A percentile compares a stretch with the other conserved stretches of the same genome.
These are phyloP conservation scores for Asarcornis scutulata DNA, from an alignment of 2,113 vertebrate genomes.

Conservation along the genomic window DNA sequence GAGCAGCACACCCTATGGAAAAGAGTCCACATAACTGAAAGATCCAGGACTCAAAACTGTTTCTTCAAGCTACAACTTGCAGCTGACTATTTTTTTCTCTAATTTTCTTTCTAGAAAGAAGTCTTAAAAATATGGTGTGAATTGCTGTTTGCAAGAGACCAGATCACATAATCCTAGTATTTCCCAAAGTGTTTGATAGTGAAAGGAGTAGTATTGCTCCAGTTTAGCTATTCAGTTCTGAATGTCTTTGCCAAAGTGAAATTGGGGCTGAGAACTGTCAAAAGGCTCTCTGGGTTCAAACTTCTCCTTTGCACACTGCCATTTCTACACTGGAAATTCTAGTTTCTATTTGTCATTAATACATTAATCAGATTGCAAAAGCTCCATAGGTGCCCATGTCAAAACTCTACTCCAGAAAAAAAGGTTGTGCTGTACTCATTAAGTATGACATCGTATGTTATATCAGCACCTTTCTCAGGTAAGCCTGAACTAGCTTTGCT, in stretches of 20 bases:
- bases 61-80: conserved; percentile 2
- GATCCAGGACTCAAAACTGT: neutral
- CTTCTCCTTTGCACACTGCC: neutral
- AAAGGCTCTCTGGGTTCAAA: neutral
- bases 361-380: neutral
- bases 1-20: neutral
- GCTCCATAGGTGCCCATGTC: neutral
- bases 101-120: conserved; percentile 14
- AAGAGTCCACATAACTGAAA: neutral
- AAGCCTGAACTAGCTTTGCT: neutral
- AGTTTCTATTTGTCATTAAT: neutral
- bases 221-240: neutral
- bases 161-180: neutral
- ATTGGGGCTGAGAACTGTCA: neutral
- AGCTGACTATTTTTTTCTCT: conserved; percentile 3
- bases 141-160: neutral
- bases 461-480: fast-evolving
- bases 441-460: neutral
- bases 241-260: neutral
- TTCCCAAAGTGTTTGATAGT: neutral
- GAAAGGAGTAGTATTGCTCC: neutral
- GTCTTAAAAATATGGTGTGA: neutral
- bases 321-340: neutral
- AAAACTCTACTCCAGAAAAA: neutral
- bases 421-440: neutral